Conservation (phyloP, 2,113 vertebrate species). For the Brachypteracias leptosomus region DNA sequence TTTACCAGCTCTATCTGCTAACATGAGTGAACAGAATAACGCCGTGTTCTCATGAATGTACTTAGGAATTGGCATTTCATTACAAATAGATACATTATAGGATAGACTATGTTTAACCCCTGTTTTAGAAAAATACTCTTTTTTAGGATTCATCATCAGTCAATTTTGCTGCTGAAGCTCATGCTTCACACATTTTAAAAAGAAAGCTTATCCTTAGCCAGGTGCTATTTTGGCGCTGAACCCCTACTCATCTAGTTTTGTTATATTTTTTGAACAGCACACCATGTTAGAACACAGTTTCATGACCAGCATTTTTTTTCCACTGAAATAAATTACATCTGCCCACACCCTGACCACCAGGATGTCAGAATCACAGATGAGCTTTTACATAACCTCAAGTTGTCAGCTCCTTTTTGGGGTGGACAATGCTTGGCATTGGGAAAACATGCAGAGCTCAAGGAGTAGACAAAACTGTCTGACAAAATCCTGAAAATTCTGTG, state of each 20-base stretch:
- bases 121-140: background rate
- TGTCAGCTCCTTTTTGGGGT: background rate
- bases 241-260: background rate
- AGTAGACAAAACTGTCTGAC: conserved; percentile 58
- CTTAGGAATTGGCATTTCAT: background rate
- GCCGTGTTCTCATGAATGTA: background rate
- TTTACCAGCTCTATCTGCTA: background rate
- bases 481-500: conserved; percentile 70
- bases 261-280: background rate
- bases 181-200: background rate
- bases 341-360: background rate
- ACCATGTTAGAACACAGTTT: background rate
- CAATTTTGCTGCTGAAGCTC: background rate
- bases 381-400: conserved; percentile 38
- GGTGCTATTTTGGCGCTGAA: background rate
- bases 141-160: background rate
- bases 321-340: conserved; percentile 7
- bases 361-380: conserved; percentile 57
- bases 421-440: conserved; percentile 43
- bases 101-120: background rate
- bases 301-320: background rate
- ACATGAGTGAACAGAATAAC: background rate
- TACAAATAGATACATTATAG: background rate
- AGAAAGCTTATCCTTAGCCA: background rate
- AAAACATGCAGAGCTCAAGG: conserved; percentile 52